These are phyloP conservation scores for Malaclemys terrapin DNA, from an alignment of 2,113 vertebrate genomes.

Conservation along the genomic window DNA sequence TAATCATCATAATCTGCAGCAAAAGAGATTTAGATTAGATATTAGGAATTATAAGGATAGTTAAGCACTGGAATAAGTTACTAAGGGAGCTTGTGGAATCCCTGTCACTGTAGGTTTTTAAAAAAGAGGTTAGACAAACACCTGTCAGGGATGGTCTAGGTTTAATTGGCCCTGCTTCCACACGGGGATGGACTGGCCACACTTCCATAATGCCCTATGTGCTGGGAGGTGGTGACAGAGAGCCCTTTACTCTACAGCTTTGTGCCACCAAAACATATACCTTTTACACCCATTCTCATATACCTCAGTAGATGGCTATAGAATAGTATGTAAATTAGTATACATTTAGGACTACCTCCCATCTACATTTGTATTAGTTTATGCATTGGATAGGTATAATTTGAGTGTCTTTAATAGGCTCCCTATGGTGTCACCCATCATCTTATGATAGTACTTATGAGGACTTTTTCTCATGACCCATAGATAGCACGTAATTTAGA, in stretches of 20 bases:
- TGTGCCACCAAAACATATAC: not conserved
- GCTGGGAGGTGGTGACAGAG: not conserved
- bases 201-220: not conserved
- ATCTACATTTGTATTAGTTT: not conserved
- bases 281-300: not conserved
- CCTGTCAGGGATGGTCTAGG: not conserved
- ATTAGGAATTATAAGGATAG: not conserved
- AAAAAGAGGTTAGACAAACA: not conserved
- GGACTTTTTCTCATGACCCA: too few relatives aligned
- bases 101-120: not conserved
- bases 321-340: not conserved
- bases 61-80: not conserved
- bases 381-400: not conserved
- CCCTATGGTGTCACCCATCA: not conserved
- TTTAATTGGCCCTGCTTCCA: not conserved
- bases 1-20: not conserved
- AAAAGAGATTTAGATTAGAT: not conserved
- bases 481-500: not conserved
- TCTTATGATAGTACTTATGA: not conserved
- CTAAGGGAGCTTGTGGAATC: not conserved
- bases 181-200: fast-evolving
- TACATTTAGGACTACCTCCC: not conserved
- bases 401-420: not conserved
- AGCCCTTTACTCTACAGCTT: not conserved
- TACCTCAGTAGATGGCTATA: not conserved